Percentiles rank a stretch among this genome's conserved stretches.
Conservation (phyloP, 2,113 vertebrate species). For the Eulemur macaco region DNA sequence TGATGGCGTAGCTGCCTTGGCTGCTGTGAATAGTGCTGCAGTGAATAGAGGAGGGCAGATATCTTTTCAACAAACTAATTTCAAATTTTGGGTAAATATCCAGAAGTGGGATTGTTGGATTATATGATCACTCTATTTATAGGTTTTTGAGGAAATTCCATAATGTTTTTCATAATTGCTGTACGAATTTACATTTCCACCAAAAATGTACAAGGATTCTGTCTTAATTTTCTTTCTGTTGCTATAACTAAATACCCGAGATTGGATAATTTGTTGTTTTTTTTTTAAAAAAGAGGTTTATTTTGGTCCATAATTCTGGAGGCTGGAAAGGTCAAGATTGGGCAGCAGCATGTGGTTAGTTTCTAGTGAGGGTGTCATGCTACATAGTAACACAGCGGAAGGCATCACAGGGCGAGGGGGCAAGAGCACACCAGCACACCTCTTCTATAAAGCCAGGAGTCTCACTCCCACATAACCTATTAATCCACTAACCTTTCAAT, state of each 20-base stretch:
- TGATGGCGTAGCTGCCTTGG: neutral
- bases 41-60: neutral
- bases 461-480: neutral
- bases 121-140: neutral
- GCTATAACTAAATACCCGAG: neutral
- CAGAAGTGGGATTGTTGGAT: neutral
- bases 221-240: neutral
- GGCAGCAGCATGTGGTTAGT: neutral
- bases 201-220: neutral
- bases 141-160: neutral
- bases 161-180: neutral
- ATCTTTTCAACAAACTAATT: neutral
- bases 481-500: neutral
- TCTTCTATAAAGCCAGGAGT: neutral
- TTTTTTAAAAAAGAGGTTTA: neutral
- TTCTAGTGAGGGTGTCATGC: neutral
- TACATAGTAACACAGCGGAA: neutral
- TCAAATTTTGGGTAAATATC: neutral
- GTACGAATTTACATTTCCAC: neutral
- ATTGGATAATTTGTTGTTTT: neutral
- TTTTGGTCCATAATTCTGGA: neutral
- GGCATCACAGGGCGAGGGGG: neutral
- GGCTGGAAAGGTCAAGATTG: neutral
- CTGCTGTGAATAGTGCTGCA: neutral
- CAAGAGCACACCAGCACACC: neutral